Evolutionary conservation across 1,140 invertebrate species (phyloP).

Genomic region (Probaryconus sp.): DNA sequence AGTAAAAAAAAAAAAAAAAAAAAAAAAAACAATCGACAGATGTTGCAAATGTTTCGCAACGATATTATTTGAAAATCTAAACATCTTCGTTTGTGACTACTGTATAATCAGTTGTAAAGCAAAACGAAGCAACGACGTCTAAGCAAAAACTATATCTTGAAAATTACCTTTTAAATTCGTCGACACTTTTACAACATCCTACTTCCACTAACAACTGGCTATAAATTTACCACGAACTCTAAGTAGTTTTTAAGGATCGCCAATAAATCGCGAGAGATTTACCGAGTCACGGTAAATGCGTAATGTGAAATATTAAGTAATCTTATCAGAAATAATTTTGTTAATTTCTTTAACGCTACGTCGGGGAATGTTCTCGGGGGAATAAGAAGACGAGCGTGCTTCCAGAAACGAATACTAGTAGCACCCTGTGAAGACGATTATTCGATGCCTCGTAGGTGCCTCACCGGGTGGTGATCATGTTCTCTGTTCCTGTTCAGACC

Average conservation of each 20-base stretch:
- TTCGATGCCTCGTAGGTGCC: constrained; percentile 37
- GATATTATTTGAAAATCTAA: no score
- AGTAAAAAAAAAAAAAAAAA: no score
- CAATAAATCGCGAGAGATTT: constrained; percentile 44
- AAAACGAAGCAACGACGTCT: no score
- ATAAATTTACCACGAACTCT: constrained; percentile 17
- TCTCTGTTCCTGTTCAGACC: constrained; percentile 30
- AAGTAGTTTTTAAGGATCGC: neutral
- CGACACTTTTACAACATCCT: no score
- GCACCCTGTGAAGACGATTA: constrained; percentile 50
- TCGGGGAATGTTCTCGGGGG: constrained; percentile 34
- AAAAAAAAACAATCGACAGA: no score
- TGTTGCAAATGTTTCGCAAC: no score
- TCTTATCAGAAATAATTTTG: constrained; percentile 31
- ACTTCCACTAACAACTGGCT: no score
- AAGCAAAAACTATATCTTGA: no score
- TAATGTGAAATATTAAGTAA: constrained; percentile 50
- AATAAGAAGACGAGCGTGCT: constrained; percentile 24
- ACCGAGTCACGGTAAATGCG: constrained; percentile 36
- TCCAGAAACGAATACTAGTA: constrained; percentile 55
- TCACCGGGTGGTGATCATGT: constrained; percentile 51
- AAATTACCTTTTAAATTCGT: no score
- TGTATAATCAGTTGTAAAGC: no score
- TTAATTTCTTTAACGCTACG: constrained; percentile 22
- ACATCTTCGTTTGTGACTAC: no score